These are phyloP conservation scores for Mastacembelus armatus DNA, from an alignment of 2,797 vertebrate genomes.

Conservation along the genomic window DNA sequence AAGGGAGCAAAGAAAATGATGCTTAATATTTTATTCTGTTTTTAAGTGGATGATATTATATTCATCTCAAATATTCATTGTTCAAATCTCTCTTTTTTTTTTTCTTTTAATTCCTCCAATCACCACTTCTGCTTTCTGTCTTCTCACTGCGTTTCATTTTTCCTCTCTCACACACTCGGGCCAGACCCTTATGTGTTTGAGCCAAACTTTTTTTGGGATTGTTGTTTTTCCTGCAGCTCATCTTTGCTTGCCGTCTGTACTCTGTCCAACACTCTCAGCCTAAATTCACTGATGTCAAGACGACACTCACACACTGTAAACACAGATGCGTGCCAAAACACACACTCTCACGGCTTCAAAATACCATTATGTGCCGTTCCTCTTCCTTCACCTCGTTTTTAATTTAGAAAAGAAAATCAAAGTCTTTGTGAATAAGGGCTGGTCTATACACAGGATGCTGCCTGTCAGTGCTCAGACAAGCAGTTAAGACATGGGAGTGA, in stretches of 20 bases:
- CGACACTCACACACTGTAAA: too few relatives aligned
- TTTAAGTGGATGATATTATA: constrained; percentile 41
- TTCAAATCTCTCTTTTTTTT: constrained; percentile 23
- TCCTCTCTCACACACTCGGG: neutral
- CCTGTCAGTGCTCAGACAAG: constrained; percentile 8
- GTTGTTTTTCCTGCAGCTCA: constrained; percentile 33
- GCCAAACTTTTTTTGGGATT: constrained; percentile 31
- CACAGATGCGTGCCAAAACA: too few relatives aligned
- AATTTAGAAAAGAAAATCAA: constrained; percentile 37
- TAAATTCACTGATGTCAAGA: constrained; percentile 62
- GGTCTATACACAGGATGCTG: constrained; percentile 17
- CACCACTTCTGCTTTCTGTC: constrained; percentile 11
- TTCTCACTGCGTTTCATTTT: neutral
- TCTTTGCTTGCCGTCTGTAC: constrained; percentile 41
- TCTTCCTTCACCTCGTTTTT: constrained; percentile 38
- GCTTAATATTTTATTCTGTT: constrained; percentile 62
- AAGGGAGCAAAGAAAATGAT: constrained; percentile 1
- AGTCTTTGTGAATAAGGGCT: constrained; percentile 21
- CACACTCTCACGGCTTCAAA: constrained; percentile 43
- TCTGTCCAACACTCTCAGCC: constrained; percentile 47
- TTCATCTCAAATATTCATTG: constrained; percentile 53
- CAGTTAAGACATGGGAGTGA: constrained; percentile 9
- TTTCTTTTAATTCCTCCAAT: constrained; percentile 10
- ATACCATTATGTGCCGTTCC: constrained; percentile 38
- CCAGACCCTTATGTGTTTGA: constrained; percentile 11